Base-by-base conservation (phyloP, 2,113 vertebrate genomes). In the Lophius piscatorius region DNA sequence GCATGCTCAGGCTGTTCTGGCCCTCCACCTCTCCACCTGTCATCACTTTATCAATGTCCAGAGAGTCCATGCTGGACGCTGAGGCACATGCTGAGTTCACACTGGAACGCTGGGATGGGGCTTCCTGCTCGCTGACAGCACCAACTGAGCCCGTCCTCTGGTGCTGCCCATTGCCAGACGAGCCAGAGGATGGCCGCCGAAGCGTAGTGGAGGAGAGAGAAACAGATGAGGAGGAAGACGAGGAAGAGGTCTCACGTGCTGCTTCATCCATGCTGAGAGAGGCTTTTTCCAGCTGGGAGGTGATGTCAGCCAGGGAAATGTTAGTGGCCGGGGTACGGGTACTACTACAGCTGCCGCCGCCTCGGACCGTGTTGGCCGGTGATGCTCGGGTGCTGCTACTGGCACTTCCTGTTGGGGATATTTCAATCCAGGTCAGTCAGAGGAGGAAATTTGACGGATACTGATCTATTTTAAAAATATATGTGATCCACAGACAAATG, bases 241-340 rank as follows among this genome's bases (percentile, higher is more conserved):
- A 95, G 5, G 21, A 45, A 13, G 42, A 45, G 5, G 90, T 94
- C 54, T 99, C 95, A 12, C 94, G 94, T 1, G 96, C 97, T 2
- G 96, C 97, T 71, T 98, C 95, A n/a, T 98, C 96, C 96, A 99
- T 98, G 85, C 96, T 99, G 80, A 96, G 78, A 2, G 97, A 98
- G 8, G 97, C 97, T 84, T 94, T 95, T 80, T 99, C 97, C 80
- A 99, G 86, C 75, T 98, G 97, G 3, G 96, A 95, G 26, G 97
- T 98, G 91, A 99, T 98, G 80, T 99, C 97, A 26, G 98, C 97
- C 85, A 99, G 84, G 42, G 97, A 98, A 67, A 95, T 93, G 40
- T 97, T 94, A 60, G 94, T 93, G 60, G 92, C 93, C 0, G 90
- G 64, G 0, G 93, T 93, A 67, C 56, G 94, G 73, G 71, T 65